These are phyloP conservation scores for Phoebastria nigripes DNA, from an alignment of 2,797 vertebrate genomes.

Conservation along the genomic window DNA sequence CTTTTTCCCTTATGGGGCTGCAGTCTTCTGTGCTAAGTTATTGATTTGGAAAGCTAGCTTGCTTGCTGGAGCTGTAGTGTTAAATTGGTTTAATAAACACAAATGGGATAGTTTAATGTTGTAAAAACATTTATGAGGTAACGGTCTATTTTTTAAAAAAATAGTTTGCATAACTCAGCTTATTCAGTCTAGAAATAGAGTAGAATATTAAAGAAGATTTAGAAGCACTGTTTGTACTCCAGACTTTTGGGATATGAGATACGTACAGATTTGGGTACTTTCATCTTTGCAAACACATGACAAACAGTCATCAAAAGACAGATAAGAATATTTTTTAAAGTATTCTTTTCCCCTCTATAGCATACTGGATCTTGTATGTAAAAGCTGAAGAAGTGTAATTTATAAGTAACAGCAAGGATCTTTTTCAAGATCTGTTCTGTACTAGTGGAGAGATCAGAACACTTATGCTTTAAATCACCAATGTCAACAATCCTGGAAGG, in stretches of 20 bases:
- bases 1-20: background rate
- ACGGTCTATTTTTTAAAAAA: background rate
- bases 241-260: background rate
- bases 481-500: background rate
- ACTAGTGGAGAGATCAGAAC: background rate
- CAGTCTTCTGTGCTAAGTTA: background rate
- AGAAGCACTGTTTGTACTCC: background rate
- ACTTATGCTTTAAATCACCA: background rate
- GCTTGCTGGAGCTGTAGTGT: background rate
- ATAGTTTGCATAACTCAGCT: background rate
- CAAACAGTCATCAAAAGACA: background rate
- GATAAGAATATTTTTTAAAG: background rate
- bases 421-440: background rate
- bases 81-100: constrained; percentile 51
- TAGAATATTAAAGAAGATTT: background rate
- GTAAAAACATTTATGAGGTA: background rate
- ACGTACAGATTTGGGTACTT: background rate
- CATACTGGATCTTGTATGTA: background rate
- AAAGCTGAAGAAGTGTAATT: background rate
- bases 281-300: background rate
- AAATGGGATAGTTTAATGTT: background rate
- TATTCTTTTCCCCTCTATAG: background rate
- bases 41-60: constrained; percentile 20
- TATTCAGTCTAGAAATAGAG: background rate
- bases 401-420: background rate